Evolutionary conservation across 2,797 vertebrate species (phyloP), one percentile per base, ranked within the genome.

Genomic region (Hydrolagus colliei): DNA sequence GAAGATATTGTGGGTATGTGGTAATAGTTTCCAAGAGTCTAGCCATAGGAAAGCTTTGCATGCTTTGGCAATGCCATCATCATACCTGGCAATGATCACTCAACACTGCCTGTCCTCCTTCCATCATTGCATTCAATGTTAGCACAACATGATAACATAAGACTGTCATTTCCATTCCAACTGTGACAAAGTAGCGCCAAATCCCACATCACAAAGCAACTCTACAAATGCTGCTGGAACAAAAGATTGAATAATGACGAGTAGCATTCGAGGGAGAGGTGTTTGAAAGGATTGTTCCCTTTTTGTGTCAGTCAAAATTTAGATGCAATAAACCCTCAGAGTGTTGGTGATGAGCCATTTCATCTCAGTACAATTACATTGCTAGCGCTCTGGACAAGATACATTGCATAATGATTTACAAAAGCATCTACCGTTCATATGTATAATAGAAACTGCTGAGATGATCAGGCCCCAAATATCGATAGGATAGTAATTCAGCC

Each of bases 41-140:
- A 41, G 5, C 86, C 0, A 10, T 86, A 91, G 89, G 0, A 73
- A 74, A 91, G 89, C 87, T 89, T 89, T 11, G 9, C 16, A 0
- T 86, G 87, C 89, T 80, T 86, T 88, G 90, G 89, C 90, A 87
- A 86, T 9, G 9, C 87, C 86, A 35, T 84, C 86, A 1, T 63
- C 82, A 87, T 77, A 85, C 87, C 91, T 93, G 92, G 91, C 68
- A 72, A 90, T 82, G 67, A 88, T 93, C 92, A 91, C 72, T 90
- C 89, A 20, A 84, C 91, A 73, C 91, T 0, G 0, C 88, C 86
- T 0, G 88, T 87, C 86, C 88, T 86, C 1, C 0, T 87, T 76
- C 86, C 63, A 0, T 72, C 41, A 87, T 89, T 82, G 0, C 0
- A 0, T 78, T 89, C 79, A 87, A 88, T 88, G 87, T 88, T 86